phyloP scores from a whole-genome alignment of 2,888 invertebrate species.

The Euproctis similis region DNA sequence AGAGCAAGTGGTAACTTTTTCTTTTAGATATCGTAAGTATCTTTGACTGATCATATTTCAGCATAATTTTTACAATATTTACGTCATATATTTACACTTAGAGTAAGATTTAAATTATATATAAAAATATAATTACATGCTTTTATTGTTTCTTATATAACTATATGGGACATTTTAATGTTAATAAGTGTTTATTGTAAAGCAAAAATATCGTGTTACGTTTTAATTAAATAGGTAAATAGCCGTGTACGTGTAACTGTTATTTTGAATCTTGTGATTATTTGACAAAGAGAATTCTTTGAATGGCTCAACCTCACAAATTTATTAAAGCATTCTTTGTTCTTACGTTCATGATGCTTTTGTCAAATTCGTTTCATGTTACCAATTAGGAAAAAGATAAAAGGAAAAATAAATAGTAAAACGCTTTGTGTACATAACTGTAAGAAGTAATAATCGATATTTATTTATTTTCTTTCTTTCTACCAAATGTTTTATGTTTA shows the following conservation, averaged over 20 bases:
- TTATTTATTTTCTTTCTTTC: no score
- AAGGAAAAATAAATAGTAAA: slow-evolving; percentile 54
- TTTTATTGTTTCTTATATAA: no score
- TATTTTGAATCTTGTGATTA: not conserved
- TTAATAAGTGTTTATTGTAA: no score
- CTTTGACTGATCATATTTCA: no score
- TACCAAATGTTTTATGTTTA: no score
- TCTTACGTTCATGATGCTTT: slow-evolving; percentile 35
- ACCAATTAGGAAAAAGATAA: slow-evolving; percentile 40
- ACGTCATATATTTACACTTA: no score
- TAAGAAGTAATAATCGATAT: slow-evolving; percentile 8
- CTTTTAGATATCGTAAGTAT: slow-evolving; percentile 48
- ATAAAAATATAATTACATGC: no score
- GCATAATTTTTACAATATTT: not conserved
- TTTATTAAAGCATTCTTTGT: slow-evolving; percentile 52
- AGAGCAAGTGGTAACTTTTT: slow-evolving; percentile 29
- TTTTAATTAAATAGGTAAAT: not conserved
- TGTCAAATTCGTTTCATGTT: slow-evolving; percentile 47
- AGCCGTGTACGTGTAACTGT: not conserved
- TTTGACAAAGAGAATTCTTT: slow-evolving; percentile 48
- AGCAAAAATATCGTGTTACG: no score
- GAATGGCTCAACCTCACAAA: slow-evolving; percentile 43
- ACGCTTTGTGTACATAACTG: slow-evolving; percentile 23
- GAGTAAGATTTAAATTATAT: no score
- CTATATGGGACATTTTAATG: no score